Evolutionary conservation across 1,140 invertebrate genomes (phyloP), one percentile per base, ranked within the genome.

Genomic region (Meloidogyne chitwoodi): DNA sequence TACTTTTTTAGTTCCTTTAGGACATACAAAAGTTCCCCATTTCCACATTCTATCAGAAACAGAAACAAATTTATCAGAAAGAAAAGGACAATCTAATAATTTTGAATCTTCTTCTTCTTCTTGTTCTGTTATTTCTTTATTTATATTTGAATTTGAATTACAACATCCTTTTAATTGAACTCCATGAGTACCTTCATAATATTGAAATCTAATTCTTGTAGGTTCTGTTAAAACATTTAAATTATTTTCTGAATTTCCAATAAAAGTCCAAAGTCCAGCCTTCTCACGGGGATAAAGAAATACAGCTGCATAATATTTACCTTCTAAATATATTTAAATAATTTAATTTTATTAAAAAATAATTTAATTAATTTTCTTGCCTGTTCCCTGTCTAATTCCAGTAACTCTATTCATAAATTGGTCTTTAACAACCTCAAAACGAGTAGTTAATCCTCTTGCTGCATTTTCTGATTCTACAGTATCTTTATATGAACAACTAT

Each of bases 341-440:
- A 8, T 8, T 41, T 41, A 41, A 41, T 8, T 41, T 14, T 8
- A 10, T 8, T 11, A 8, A 41, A 64, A 75, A 41, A 27, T 22
- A 34, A 56, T 65, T 62, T 31, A 31, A 31, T 22, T 19, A 44
- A 44, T 27, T 44, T 63, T 41, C 76, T 69, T 69, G 87, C 83
- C 83, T 22, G 78, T 81, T 61, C 81, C 77, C 65, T 87, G 80
- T 65, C 81, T 84, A 66, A 86, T 77, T 64, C 85, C 85, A 56
- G 85, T 86, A 44, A 86, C 79, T 63, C 84, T 74, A 77, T 86
- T 86, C 85, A 86, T 86, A 77, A 86, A 86, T 66, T 86, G 85
- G 48, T 85, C 85, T 48, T 84, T 80, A 41, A 83, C 82, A 56
- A 87, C 81, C 61, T 87, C 81, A 79, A 86, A 86, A 29, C 79